Percentiles rank a stretch among this genome's conserved stretches.
phyloP scores from a whole-genome alignment of 1,140 invertebrate genomes.

The Pseudoatta argentina region DNA sequence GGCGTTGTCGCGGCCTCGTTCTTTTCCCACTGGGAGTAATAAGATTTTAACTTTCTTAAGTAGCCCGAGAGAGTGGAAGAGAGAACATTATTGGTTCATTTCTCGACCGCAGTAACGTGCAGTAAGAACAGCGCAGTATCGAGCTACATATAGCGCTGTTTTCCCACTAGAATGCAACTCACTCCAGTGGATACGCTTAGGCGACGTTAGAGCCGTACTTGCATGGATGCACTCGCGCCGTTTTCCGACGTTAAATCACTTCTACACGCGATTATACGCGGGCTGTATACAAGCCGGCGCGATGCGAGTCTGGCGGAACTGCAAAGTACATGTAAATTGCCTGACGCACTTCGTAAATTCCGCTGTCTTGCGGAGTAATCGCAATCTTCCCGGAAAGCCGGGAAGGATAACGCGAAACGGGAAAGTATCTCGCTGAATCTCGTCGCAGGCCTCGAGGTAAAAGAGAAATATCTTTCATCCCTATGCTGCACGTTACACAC shows the following conservation, averaged over 20 bases:
- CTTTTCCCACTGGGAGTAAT: slow-evolving; percentile 19
- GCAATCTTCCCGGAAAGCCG: slow-evolving; percentile 39
- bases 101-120: slow-evolving; percentile 15
- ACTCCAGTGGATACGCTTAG: slow-evolving; percentile 9
- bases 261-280: slow-evolving; percentile 46
- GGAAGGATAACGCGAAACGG: slow-evolving; percentile 51
- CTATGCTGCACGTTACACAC: neutral
- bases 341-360: slow-evolving; percentile 58
- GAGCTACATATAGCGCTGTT: neutral
- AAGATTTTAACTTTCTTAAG: slow-evolving; percentile 47
- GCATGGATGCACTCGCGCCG: slow-evolving; percentile 48
- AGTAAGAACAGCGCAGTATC: slow-evolving; percentile 22
- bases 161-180: neutral
- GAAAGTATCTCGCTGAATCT: slow-evolving; percentile 54
- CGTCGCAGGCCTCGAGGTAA: slow-evolving; percentile 28
- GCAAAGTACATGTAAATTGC: slow-evolving; percentile 61
- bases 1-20: slow-evolving; percentile 6
- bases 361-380: slow-evolving; percentile 50
- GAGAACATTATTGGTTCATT: slow-evolving; percentile 41
- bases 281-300: neutral
- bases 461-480: slow-evolving; percentile 46
- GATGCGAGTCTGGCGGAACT: neutral
- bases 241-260: slow-evolving; percentile 50
- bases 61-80: neutral
- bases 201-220: slow-evolving; percentile 23